phyloP scores from a whole-genome alignment of 2,113 vertebrate genomes.

The Ptilonorhynchus violaceus region DNA sequence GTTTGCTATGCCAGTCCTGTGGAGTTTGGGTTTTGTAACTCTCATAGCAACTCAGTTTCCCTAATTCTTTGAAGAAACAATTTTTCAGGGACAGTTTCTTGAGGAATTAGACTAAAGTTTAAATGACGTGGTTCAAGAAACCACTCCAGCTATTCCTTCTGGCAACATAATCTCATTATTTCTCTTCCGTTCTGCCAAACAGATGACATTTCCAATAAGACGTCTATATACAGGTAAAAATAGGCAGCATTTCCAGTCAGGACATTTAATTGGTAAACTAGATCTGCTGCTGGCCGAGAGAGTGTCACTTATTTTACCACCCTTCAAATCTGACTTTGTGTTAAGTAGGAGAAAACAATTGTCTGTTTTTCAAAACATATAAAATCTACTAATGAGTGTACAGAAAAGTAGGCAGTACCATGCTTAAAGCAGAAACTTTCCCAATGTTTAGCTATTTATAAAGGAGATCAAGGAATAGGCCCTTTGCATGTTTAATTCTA shows the following conservation, averaged over 20 bases:
- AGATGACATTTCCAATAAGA: background rate
- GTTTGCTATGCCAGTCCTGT: background rate
- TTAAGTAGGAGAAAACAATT: background rate
- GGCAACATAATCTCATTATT: background rate
- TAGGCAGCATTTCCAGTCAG: background rate
- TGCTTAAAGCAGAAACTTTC: background rate
- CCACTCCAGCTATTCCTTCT: background rate
- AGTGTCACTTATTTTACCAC: background rate
- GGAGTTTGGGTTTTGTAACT: background rate
- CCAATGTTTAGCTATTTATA: background rate
- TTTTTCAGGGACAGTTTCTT: background rate
- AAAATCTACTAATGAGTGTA: background rate
- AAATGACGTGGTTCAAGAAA: background rate
- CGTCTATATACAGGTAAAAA: background rate
- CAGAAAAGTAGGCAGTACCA: background rate
- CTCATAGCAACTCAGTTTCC: background rate
- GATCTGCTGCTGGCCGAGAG: background rate
- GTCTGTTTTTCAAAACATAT: background rate
- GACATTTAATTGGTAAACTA: background rate
- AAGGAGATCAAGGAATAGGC: background rate
- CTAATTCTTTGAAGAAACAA: background rate
- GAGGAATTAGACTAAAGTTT: background rate
- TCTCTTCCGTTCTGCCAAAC: background rate
- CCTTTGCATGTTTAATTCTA: background rate
- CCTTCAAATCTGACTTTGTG: background rate